Evolutionary conservation across 2,113 vertebrate species (phyloP).

Genomic region (Morone saxatilis): DNA sequence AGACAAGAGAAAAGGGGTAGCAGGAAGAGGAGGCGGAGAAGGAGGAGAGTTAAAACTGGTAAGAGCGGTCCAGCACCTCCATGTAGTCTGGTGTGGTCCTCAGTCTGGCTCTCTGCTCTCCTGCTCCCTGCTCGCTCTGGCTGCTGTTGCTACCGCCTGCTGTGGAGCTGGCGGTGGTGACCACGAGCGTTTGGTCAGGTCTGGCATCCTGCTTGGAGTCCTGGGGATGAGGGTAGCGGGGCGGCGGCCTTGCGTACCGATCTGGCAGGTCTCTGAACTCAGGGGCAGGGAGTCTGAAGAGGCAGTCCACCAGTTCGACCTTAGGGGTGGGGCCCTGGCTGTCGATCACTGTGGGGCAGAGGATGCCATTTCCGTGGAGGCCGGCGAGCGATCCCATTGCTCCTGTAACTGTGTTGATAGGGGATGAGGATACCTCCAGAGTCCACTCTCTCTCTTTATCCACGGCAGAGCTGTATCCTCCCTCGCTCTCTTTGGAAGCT

Average conservation of each 20-base stretch:
- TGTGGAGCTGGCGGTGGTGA: conserved; percentile 85
- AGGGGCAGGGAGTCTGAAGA: conserved; percentile 91
- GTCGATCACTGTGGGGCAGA: conserved; percentile 90
- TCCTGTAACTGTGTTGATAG: conserved; percentile 90
- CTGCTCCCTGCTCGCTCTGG: conserved; percentile 89
- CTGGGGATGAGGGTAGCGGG: conserved; percentile 92
- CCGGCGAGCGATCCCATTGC: conserved; percentile 82
- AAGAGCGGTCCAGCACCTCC: conserved; percentile 97
- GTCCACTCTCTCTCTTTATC: conserved; percentile 94
- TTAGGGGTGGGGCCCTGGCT: conserved; percentile 91
- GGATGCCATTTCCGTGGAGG: conserved; percentile 90
- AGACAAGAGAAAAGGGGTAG: conserved; percentile 56
- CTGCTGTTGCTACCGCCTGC: conserved; percentile 87
- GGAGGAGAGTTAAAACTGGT: conserved; percentile 90
- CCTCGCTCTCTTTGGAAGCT: conserved; percentile 83
- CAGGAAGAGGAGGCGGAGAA: conserved; percentile 14
- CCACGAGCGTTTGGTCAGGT: conserved; percentile 88
- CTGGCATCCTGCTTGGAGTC: conserved; percentile 87
- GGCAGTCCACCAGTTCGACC: conserved; percentile 93
- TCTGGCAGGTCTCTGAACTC: conserved; percentile 92
- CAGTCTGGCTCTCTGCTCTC: conserved; percentile 93
- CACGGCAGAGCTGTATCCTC: conserved; percentile 86
- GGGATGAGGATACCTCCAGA: conserved; percentile 87
- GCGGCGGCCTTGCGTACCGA: conserved; percentile 88
- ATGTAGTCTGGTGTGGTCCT: conserved; percentile 98